phyloP scores from a whole-genome alignment of 2,113 vertebrate genomes.

The Oncorhynchus mykiss region DNA sequence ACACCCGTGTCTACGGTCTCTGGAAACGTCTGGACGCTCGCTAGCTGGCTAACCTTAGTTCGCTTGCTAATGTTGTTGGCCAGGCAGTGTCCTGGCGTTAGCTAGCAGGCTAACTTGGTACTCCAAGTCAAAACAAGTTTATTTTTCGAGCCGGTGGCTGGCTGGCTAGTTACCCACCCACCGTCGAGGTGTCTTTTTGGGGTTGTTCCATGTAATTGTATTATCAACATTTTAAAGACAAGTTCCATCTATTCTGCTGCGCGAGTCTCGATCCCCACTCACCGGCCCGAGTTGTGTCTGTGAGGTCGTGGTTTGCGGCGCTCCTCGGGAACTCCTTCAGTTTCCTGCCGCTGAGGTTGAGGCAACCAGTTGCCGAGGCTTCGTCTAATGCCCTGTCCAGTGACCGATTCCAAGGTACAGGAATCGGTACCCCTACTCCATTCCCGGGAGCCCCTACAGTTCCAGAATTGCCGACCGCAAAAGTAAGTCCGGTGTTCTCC shows the following conservation, averaged over 20 bases:
- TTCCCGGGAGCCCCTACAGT: slow-evolving; percentile 48
- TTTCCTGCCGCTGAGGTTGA: slow-evolving; percentile 96
- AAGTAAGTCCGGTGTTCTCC: slow-evolving; percentile 73
- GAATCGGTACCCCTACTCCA: slow-evolving; percentile 67
- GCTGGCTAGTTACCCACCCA: too few species aligned
- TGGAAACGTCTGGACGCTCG: background rate
- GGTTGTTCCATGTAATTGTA: background rate
- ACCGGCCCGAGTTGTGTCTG: slow-evolving; percentile 93
- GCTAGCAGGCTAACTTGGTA: slow-evolving; percentile 7
- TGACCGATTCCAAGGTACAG: slow-evolving; percentile 89
- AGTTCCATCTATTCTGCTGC: background rate
- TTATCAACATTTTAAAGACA: background rate
- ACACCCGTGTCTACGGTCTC: slow-evolving; percentile 8
- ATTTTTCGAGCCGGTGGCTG: background rate
- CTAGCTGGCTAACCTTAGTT: background rate
- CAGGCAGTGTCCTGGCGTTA: too few species aligned
- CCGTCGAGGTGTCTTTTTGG: too few species aligned
- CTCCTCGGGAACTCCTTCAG: slow-evolving; percentile 96
- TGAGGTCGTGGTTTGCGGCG: slow-evolving; percentile 91
- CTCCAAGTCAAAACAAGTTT: background rate
- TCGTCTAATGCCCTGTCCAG: slow-evolving; percentile 93
- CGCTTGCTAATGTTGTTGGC: too few species aligned
- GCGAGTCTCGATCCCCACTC: slow-evolving; percentile 50
- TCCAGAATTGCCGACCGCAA: slow-evolving; percentile 57
- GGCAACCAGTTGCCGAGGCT: slow-evolving; percentile 85